These are phyloP conservation scores for Leptinotarsa lineolata DNA, from an alignment of 1,140 invertebrate species.

Conservation along the genomic window DNA sequence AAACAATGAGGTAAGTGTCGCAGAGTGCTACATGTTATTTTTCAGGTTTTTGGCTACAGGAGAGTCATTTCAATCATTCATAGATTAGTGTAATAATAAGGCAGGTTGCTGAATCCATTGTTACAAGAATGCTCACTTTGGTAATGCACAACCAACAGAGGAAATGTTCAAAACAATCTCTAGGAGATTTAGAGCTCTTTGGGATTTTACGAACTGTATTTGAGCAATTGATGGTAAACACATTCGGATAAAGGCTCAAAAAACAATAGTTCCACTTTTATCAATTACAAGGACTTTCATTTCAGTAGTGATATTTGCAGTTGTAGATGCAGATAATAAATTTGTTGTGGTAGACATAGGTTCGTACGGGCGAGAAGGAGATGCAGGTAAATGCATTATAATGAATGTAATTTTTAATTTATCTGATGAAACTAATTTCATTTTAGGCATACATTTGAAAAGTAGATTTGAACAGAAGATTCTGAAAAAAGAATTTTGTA, in stretches of 20 bases:
- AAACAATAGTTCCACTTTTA: constrained; percentile 51
- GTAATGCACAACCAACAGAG: constrained; percentile 30
- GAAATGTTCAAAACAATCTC: constrained; percentile 42
- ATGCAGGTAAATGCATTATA: constrained; percentile 40
- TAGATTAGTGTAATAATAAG: constrained; percentile 25
- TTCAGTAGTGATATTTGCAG: constrained; percentile 56
- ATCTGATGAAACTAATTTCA: not conserved
- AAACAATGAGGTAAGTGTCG: constrained; percentile 2
- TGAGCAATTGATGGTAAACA: constrained; percentile 43
- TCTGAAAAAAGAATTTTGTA: not conserved
- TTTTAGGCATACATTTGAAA: not conserved
- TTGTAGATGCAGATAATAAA: constrained; percentile 57
- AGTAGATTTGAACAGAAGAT: not conserved
- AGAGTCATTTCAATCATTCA: constrained; percentile 29
- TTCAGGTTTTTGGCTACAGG: constrained; percentile 30
- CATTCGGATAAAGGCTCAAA: not conserved
- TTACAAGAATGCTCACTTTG: constrained; percentile 24
- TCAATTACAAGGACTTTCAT: constrained; percentile 55
- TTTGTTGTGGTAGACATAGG: constrained; percentile 57
- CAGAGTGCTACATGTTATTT: constrained; percentile 14
- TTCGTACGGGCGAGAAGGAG: constrained; percentile 52
- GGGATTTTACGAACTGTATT: constrained; percentile 26
- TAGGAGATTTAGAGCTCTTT: constrained; percentile 36
- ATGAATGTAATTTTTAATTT: constrained; percentile 9
- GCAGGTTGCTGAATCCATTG: constrained; percentile 25